A percentile compares a stretch with the other conserved stretches of the same genome.
Conservation (phyloP, 2,113 vertebrate genomes). For the Cisticola juncidis region DNA sequence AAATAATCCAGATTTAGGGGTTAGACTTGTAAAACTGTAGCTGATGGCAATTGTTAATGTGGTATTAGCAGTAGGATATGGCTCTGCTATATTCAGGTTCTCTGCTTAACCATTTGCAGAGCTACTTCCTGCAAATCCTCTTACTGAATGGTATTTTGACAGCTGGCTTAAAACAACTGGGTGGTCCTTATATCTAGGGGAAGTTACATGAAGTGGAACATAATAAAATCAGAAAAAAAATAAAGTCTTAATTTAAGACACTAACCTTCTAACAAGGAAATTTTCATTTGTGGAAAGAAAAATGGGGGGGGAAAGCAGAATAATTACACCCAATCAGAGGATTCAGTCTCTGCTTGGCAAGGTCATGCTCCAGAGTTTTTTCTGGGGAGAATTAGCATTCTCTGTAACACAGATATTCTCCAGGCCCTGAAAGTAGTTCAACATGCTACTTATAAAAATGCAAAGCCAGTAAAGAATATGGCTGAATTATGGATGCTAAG, state of each 20-base stretch:
- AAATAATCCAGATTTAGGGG: neutral
- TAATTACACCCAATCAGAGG: neutral
- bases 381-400: neutral
- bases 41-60: neutral
- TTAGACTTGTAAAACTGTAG: neutral
- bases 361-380: neutral
- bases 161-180: conserved; percentile 14
- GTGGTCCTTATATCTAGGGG: neutral
- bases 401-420: neutral
- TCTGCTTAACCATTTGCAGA: neutral
- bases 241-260: neutral
- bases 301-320: neutral
- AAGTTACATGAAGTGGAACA: neutral
- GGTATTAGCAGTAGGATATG: neutral
- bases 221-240: conserved; percentile 7
- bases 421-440: neutral
- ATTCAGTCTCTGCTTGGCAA: neutral
- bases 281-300: neutral
- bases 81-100: neutral
- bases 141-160: conserved; percentile 21
- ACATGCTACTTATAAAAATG: neutral
- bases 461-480: neutral
- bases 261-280: neutral
- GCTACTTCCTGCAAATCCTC: neutral
- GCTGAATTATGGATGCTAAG: neutral